Evolutionary conservation across 30 jellyfish, hydroid and myxozoan genomes (phyloP).

Genomic region (Turritopsis dohrnii): DNA sequence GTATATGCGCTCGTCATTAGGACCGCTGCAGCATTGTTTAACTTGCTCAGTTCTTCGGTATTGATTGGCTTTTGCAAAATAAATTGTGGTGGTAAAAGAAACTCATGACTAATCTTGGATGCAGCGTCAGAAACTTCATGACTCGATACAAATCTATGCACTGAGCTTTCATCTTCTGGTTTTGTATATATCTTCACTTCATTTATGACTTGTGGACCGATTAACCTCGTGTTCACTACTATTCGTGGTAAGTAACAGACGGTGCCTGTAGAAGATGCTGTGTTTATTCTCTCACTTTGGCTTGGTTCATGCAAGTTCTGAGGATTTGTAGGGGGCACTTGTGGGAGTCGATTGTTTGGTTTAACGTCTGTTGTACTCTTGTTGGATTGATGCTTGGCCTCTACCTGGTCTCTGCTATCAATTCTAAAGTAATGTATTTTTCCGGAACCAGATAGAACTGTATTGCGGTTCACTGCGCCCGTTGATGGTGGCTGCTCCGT

Average conservation of each 20-base stretch:
- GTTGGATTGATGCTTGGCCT: slow-evolving; percentile 11
- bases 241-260: slow-evolving; percentile 30
- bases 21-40: slow-evolving; percentile 9
- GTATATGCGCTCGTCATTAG: slow-evolving; percentile 26
- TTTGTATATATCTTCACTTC: slow-evolving; percentile 26
- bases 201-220: slow-evolving; percentile 18
- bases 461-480: neutral
- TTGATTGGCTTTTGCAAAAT: slow-evolving; percentile 16
- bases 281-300: neutral
- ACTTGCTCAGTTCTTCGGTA: neutral
- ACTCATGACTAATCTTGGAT: slow-evolving; percentile 20
- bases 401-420: neutral
- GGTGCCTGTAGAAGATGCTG: slow-evolving; percentile 2
- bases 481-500: neutral
- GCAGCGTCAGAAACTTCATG: slow-evolving; percentile 41
- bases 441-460: neutral
- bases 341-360: neutral
- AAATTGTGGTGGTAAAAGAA: slow-evolving; percentile 29
- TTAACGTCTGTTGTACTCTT: neutral
- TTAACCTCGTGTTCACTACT: slow-evolving; percentile 12
- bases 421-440: neutral
- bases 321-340: neutral
- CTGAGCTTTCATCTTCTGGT: slow-evolving; percentile 24
- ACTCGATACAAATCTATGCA: slow-evolving; percentile 29
- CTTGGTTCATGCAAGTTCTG: neutral